Evolutionary conservation across 2,888 invertebrate species (phyloP), one percentile per base, ranked within the genome.

Genomic region (Amblyjoppa proteus): DNA sequence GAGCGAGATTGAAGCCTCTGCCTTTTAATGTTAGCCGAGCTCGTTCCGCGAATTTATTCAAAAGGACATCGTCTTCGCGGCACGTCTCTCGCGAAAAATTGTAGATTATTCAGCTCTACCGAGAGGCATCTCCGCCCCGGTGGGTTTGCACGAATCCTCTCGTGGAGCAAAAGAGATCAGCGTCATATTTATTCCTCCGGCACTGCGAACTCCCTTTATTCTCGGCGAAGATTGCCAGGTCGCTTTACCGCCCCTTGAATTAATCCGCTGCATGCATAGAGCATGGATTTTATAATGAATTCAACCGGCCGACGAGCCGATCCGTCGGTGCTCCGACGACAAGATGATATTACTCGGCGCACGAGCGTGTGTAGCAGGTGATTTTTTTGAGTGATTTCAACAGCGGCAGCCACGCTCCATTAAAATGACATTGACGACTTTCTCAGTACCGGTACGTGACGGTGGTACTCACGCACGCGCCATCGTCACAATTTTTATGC

Each of bases 161-260:
- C 28, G 61, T 61, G 6, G 13, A 31, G 13, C 16, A 20, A 76
- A 20, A 28, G 61, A 61, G 45, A 82, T 69, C 25, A 34, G 49
- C 41, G 51, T 45, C 56, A 66, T 73, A 81, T 86, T 76, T 75
- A 87, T 77, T 77, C 81, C 74, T 74, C 41, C 49, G 9, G 25
- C 61, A 41, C 38, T 75, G 68, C 56, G 68, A 56, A 79, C 77
- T 83, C 84, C 74, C 81, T 88, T 88, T 87, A 82, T 80, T 64
- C 68, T 82, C 80, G 58, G 25, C 20, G 83, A 89, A 90, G 90
- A 89, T 88, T 66, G 89, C 90, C 89, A 88, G 88, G 92, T 92
- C 93, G 93, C 92, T 93, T 93, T 93, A 91, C 90, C 90, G 89
- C 90, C 91, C 87, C 93, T 92, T 93, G 92, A 93, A 93, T 93